Percentiles rank a stretch among this genome's conserved stretches.
phyloP scores from a whole-genome alignment of 1,140 invertebrate species.

The Rhizoglyphus robini region DNA sequence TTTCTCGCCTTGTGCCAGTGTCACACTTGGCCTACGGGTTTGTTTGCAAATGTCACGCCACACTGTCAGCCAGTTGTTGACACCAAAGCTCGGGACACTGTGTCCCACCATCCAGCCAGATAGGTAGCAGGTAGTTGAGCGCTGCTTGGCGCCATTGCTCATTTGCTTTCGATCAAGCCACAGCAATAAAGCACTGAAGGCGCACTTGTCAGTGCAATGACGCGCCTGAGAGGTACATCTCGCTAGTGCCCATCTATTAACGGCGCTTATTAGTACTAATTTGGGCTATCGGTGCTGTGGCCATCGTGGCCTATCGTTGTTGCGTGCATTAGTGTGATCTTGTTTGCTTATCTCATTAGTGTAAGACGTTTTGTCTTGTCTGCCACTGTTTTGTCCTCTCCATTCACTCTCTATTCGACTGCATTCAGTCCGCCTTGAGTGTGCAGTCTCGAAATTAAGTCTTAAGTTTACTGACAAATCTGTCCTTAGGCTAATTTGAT shows the following conservation, averaged over 20 bases:
- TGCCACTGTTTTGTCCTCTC: background rate
- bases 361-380: conserved; percentile 4
- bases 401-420: background rate
- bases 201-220: too few species aligned
- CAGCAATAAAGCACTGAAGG: too few species aligned
- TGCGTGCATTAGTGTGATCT: background rate
- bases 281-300: too few species aligned
- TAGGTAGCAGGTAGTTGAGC: background rate
- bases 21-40: background rate
- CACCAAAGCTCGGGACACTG: background rate
- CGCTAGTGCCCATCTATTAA: too few species aligned
- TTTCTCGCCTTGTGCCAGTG: background rate
- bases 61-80: conserved; percentile 5
- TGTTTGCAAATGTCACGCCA: conserved; percentile 4
- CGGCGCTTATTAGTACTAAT: too few species aligned
- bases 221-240: too few species aligned
- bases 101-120: too few species aligned
- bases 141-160: too few species aligned
- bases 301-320: background rate
- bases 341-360: conserved; percentile 15
- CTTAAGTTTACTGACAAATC: conserved; percentile 13
- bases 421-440: background rate
- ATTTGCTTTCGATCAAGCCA: too few species aligned
- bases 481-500: conserved; percentile 15
- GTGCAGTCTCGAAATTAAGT: conserved; percentile 9